Evolutionary conservation across 2,888 invertebrate species (phyloP).

Genomic region (Sialis fuliginosa): DNA sequence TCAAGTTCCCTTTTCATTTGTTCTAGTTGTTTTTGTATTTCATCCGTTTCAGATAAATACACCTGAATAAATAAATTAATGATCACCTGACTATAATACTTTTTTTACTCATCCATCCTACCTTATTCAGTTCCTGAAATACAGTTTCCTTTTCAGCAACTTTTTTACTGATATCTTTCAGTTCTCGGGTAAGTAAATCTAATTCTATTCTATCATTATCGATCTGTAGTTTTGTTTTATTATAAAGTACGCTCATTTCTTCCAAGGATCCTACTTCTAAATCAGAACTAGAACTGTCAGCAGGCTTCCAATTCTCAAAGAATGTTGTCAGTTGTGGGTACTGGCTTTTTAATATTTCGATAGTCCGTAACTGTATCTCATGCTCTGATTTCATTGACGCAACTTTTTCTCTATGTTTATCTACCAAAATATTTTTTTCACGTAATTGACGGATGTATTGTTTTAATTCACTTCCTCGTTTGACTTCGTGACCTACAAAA

Average conservation of each 20-base stretch:
- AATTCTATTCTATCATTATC: slow-evolving; percentile 1
- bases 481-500: slow-evolving; percentile 41
- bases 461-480: slow-evolving; percentile 70
- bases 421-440: slow-evolving; percentile 64
- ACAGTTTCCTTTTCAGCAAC: not conserved
- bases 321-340: not conserved
- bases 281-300: too few relatives aligned
- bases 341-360: slow-evolving; percentile 2
- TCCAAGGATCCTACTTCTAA: not conserved
- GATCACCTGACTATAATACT: not conserved
- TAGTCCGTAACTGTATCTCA: slow-evolving; percentile 1
- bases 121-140: not conserved
- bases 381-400: slow-evolving; percentile 1
- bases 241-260: not conserved
- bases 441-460: slow-evolving; percentile 66
- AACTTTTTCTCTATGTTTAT: slow-evolving; percentile 41
- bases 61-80: not conserved
- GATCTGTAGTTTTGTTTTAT: not conserved
- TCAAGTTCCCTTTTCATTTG: slow-evolving; percentile 34
- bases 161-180: not conserved
- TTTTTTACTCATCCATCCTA: not conserved
- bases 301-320: not conserved
- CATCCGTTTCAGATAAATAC: not conserved
- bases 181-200: not conserved
- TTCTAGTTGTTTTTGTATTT: slow-evolving; percentile 11